Conservation (phyloP, 2,797 vertebrate genomes). For the Urophycis tenuis region DNA sequence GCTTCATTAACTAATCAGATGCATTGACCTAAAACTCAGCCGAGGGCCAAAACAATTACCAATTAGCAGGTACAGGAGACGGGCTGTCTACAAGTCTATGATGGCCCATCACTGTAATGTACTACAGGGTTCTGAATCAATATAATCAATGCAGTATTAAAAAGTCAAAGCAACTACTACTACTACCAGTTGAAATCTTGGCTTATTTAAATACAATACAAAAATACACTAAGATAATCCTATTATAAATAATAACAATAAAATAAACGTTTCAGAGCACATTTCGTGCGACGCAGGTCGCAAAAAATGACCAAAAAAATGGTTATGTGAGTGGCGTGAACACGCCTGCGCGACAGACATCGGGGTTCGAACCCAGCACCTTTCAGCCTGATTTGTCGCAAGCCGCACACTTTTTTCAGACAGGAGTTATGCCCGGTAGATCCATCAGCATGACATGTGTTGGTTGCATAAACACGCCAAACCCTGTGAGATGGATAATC, state of each 20-base stretch:
- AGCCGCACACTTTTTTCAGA: neutral
- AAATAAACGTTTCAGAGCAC: too few relatives aligned
- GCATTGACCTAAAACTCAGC: neutral
- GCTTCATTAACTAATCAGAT: neutral
- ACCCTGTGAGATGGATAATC: too few relatives aligned
- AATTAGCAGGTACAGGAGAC: constrained; percentile 8
- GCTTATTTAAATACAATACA: neutral
- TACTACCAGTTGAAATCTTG: neutral
- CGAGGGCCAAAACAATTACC: neutral
- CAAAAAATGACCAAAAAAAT: too few relatives aligned
- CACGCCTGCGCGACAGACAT: neutral
- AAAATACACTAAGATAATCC: too few relatives aligned
- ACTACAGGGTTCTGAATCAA: constrained; percentile 29
- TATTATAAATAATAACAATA: too few relatives aligned
- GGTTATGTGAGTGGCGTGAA: too few relatives aligned
- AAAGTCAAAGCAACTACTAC: constrained; percentile 14
- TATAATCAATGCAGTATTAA: constrained; percentile 48
- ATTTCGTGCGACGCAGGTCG: too few relatives aligned
- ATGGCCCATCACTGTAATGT: constrained; percentile 27
- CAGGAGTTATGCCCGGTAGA: neutral
- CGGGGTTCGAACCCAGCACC: neutral
- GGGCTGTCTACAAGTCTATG: constrained; percentile 37
- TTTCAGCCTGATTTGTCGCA: neutral
- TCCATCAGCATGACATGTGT: neutral
- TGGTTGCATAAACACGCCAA: neutral